Percentiles rank a stretch among this genome's conserved stretches.
These are phyloP conservation scores for Corvus hawaiiensis DNA, from an alignment of 2,113 vertebrate species.

Conservation along the genomic window DNA sequence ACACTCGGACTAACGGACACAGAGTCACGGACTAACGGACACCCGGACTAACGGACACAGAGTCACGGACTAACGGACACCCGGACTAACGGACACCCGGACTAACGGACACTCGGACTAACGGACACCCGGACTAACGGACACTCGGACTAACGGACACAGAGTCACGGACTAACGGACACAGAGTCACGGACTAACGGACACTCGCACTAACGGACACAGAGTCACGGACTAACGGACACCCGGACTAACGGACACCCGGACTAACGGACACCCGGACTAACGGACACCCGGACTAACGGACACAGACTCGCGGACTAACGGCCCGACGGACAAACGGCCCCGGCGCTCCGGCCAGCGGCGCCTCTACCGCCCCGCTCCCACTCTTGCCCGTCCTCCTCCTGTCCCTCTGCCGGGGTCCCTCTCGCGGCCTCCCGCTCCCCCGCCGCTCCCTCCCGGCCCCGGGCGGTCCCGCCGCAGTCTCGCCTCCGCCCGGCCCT, in stretches of 20 bases:
- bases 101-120: too few relatives aligned
- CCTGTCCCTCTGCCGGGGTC: not conserved
- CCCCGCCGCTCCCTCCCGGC: not conserved
- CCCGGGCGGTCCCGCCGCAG: not conserved
- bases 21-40: not conserved
- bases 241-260: too few relatives aligned
- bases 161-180: not conserved
- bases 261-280: not conserved
- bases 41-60: not conserved
- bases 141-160: too few relatives aligned
- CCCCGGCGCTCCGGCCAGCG: too few relatives aligned
- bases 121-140: too few relatives aligned
- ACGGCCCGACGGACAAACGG: not conserved
- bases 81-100: not conserved
- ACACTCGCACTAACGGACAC: not conserved
- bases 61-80: too few relatives aligned
- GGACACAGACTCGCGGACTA: not conserved
- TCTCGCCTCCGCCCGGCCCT: too few relatives aligned
- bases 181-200: too few relatives aligned
- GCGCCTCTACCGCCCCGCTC: accelerated
- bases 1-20: too few relatives aligned
- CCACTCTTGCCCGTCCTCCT: too few relatives aligned
- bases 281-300: accelerated
- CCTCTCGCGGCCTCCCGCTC: too few relatives aligned
- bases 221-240: too few relatives aligned